A percentile compares a stretch with the other conserved stretches of the same genome.
These are phyloP conservation scores for Campylomormyrus tamandua DNA, from an alignment of 2,113 vertebrate species.

Conservation along the genomic window DNA sequence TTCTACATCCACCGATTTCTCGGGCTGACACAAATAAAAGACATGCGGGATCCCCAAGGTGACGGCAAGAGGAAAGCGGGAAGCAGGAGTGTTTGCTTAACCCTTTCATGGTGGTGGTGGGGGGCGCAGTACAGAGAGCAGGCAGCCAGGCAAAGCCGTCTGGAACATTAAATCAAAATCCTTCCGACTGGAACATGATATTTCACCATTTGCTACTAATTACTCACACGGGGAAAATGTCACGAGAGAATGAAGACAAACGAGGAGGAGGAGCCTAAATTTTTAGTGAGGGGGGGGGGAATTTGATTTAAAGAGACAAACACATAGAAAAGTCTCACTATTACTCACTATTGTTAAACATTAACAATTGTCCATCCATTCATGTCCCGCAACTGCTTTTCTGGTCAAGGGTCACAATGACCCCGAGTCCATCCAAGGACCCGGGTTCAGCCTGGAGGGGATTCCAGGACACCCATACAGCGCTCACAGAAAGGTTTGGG, in stretches of 20 bases:
- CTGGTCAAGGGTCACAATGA: background rate
- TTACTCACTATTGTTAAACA: too few species aligned
- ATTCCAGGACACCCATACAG: background rate
- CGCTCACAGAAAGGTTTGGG: background rate
- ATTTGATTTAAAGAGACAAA: background rate
- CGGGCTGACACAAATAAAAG: background rate
- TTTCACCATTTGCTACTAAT: conserved; percentile 5
- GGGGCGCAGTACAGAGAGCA: background rate
- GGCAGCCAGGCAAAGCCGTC: background rate
- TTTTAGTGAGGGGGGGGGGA: too few species aligned
- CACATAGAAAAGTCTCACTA: background rate
- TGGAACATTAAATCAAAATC: conserved; percentile 2
- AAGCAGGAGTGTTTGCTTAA: conserved; percentile 1
- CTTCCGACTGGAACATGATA: conserved; percentile 5
- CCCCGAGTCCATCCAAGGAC: background rate
- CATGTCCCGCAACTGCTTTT: background rate
- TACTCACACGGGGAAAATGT: conserved; percentile 6
- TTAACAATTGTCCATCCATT: too few species aligned
- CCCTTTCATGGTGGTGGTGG: background rate
- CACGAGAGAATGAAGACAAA: background rate
- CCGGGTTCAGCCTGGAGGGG: background rate
- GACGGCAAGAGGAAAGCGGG: background rate
- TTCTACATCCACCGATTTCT: background rate
- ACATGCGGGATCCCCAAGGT: conserved; percentile 1
- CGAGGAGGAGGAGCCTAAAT: background rate